Percentiles rank a stretch among this genome's conserved stretches.
These are phyloP conservation scores for Agrochola circellaris DNA, from an alignment of 2,888 invertebrate genomes.

Conservation along the genomic window DNA sequence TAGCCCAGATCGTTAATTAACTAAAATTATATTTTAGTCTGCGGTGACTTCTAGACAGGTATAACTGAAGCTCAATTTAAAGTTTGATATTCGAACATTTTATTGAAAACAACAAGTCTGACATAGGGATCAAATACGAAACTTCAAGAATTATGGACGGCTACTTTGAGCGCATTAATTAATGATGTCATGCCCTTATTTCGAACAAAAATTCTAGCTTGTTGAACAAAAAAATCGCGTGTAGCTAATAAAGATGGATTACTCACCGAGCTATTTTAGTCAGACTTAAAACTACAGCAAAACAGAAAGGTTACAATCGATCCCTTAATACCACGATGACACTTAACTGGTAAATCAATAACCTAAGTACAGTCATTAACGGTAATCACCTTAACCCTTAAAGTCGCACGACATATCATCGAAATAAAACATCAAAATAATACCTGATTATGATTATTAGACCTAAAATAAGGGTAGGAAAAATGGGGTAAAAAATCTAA, in stretches of 20 bases:
- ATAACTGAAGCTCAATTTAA: conserved; percentile 17
- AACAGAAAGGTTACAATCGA: conserved; percentile 39
- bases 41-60: conserved; percentile 3
- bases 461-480: too few species aligned
- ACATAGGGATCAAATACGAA: not conserved
- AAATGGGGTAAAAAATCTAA: too few species aligned
- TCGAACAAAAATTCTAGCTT: not conserved
- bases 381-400: conserved; percentile 55
- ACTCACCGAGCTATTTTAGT: conserved; percentile 26
- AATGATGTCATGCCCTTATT: conserved; percentile 14
- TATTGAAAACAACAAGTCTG: not conserved
- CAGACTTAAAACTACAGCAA: not conserved
- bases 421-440: too few species aligned
- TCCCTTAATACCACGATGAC: conserved; percentile 31
- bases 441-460: too few species aligned
- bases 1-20: conserved; percentile 35
- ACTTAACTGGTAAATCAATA: conserved; percentile 56
- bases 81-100: not conserved
- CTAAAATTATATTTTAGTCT: conserved; percentile 30
- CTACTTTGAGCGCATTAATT: not conserved
- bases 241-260: conserved; percentile 27
- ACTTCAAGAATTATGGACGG: not conserved
- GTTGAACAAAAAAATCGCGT: conserved; percentile 20
- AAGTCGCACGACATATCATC: too few species aligned
- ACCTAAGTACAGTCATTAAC: conserved; percentile 53